Evolutionary conservation across 2,113 vertebrate genomes (phyloP).

Genomic region (Brachypodius melanocephalos): DNA sequence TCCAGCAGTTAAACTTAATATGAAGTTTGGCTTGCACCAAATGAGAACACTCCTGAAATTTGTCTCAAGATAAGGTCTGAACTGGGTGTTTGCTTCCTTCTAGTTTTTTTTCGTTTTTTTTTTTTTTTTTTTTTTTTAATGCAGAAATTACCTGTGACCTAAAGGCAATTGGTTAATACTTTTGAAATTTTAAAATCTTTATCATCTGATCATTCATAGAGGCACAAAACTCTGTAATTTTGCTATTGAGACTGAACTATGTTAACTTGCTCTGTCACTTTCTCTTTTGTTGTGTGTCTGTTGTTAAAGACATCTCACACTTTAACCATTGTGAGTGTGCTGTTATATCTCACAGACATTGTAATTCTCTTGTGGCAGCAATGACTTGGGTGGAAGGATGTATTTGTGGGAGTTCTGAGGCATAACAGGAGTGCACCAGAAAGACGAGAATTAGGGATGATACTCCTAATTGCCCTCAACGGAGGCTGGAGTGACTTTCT

Average conservation of each 20-base stretch:
- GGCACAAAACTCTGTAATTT: background rate
- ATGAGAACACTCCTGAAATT: background rate
- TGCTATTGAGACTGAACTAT: background rate
- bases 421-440: background rate
- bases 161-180: background rate
- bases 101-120: background rate
- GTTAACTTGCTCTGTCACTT: background rate
- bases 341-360: background rate
- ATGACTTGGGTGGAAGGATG: background rate
- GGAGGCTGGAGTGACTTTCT: background rate
- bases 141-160: background rate
- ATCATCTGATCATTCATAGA: background rate
- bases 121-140: background rate
- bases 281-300: background rate
- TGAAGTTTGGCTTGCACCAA: background rate
- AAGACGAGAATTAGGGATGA: background rate
- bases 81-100: background rate
- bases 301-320: background rate
- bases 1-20: background rate
- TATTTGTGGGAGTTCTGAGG: background rate
- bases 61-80: background rate
- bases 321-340: background rate
- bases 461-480: background rate
- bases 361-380: background rate
- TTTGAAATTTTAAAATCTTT: background rate